phyloP scores from a whole-genome alignment of 2,113 vertebrate species.

The Xenus cinereus region DNA sequence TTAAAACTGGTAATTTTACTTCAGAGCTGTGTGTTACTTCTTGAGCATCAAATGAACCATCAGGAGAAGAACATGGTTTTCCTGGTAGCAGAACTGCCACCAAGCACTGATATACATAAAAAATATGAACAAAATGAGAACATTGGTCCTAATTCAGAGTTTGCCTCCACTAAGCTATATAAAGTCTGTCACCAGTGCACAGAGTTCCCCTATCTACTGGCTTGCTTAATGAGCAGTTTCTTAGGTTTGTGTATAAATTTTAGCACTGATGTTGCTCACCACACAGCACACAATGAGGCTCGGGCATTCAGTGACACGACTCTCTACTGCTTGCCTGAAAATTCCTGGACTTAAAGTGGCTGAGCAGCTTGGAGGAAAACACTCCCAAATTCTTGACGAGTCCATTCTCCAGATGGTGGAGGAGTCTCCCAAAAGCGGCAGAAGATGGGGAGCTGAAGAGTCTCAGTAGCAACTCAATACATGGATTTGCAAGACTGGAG shows the following conservation, averaged over 20 bases:
- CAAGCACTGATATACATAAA: accelerated
- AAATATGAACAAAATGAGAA: not conserved
- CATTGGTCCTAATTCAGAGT: not conserved
- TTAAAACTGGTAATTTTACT: not conserved
- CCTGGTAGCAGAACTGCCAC: not conserved
- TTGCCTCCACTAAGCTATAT: not conserved
- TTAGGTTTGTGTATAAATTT: not conserved
- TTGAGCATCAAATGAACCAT: not conserved
- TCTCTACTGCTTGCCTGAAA: not conserved
- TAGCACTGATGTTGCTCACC: not conserved
- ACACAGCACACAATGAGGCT: not conserved
- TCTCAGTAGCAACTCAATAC: not conserved
- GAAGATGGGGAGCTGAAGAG: not conserved
- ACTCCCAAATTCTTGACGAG: not conserved
- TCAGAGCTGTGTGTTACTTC: not conserved
- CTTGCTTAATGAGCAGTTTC: not conserved
- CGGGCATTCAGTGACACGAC: not conserved
- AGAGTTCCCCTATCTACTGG: not conserved
- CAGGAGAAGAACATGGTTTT: not conserved
- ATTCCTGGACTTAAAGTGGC: not conserved
- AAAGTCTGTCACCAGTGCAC: not conserved
- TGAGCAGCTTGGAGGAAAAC: not conserved
- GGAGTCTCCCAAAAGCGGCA: not conserved
- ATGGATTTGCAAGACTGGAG: not conserved
- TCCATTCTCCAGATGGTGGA: not conserved